Evolutionary conservation across 1,140 invertebrate species (phyloP).

Genomic region (Lycorma delicatula): DNA sequence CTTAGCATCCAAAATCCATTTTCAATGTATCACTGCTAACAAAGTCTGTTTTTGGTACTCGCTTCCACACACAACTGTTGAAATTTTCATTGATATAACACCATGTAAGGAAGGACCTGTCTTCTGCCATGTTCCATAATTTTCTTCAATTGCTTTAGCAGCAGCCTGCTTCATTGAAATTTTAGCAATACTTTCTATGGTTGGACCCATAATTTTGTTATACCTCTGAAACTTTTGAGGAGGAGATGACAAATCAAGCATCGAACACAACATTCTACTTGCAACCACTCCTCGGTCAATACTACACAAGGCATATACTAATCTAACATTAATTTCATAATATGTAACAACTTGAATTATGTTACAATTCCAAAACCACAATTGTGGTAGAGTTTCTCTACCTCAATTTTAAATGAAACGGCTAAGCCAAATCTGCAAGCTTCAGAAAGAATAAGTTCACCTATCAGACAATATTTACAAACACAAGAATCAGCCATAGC

Average conservation of each 20-base stretch:
- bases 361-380: no score
- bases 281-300: neutral
- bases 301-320: neutral
- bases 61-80: conserved; percentile 25
- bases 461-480: no score
- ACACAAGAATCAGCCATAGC: no score
- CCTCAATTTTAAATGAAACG: no score
- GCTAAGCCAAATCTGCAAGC: no score
- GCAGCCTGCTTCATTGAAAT: neutral
- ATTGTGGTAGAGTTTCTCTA: no score
- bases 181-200: neutral
- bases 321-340: neutral
- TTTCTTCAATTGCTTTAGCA: neutral
- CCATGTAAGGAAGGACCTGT: conserved; percentile 16
- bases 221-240: neutral
- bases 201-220: neutral
- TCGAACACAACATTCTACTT: neutral
- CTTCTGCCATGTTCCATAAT: conserved; percentile 22
- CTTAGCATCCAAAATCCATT: conserved; percentile 16
- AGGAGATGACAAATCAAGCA: neutral
- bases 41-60: conserved; percentile 24
- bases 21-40: conserved; percentile 20
- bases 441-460: no score
- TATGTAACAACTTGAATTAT: no score
- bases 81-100: conserved; percentile 22